Percentiles rank a stretch among this genome's conserved stretches.
Evolutionary conservation across 2,113 vertebrate species (phyloP).

Genomic region (Eonycteris spelaea): DNA sequence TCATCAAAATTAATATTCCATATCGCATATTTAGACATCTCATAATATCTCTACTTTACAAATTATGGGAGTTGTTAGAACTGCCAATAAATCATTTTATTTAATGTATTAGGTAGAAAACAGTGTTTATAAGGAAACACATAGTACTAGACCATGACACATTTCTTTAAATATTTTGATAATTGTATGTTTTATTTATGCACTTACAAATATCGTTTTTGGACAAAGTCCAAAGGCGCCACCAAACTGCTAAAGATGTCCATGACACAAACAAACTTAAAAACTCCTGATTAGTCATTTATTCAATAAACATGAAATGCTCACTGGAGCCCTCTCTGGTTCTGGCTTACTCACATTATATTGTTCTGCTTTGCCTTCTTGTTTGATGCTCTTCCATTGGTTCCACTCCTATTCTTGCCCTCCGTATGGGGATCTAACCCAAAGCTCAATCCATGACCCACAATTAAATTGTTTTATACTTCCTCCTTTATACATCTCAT

Average conservation of each 20-base stretch:
- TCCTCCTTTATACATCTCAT: constrained; percentile 17
- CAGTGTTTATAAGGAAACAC: not conserved
- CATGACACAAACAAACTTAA: not conserved
- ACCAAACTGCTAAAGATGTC: not conserved
- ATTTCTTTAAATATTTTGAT: not conserved
- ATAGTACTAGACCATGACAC: not conserved
- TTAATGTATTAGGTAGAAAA: constrained; percentile 21
- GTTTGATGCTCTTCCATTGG: not conserved
- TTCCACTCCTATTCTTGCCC: not conserved
- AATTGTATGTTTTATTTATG: not conserved
- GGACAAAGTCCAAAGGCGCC: not conserved
- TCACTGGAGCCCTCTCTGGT: not conserved
- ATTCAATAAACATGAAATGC: not conserved
- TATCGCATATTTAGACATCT: not conserved
- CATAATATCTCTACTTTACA: not conserved
- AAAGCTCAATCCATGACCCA: not conserved
- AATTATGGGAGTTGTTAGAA: not conserved
- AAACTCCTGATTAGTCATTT: not conserved
- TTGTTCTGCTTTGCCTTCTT: not conserved
- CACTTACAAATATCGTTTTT: not conserved
- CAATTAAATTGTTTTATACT: not conserved
- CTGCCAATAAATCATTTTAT: not conserved
- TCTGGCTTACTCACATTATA: not conserved
- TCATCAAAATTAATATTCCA: not conserved
- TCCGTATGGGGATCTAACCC: not conserved